Evolutionary conservation across 2,888 invertebrate genomes (phyloP), one percentile per base, ranked within the genome.

Genomic region (Pemphredon lugubris): DNA sequence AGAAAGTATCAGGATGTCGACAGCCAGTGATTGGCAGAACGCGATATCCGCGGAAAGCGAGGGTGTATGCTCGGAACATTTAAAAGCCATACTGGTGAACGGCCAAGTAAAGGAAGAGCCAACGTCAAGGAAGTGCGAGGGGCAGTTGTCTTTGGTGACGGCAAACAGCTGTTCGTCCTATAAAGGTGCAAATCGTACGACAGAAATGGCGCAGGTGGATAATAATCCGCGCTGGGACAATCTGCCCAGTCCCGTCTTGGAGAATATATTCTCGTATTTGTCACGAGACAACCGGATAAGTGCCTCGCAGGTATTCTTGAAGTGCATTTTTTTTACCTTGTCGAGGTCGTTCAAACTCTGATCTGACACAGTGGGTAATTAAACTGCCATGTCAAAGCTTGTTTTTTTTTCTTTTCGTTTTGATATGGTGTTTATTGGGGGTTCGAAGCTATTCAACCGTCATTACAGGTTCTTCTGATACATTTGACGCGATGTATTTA

Each of bases 221-320:
- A 73, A 70, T 53, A 75, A 81, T 64, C 84, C 85, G 48, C 84
- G 81, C 79, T 91, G 91, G 91, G 89, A 89, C 73, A 89, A 85
- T 77, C 81, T 91, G 65, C 91, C 91, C 48, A 90, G 89, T 78
- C 89, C 91, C 53, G 90, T 90, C 68, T 84, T 91, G 64, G 86
- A 90, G 60, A 90, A 91, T 81, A 85, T 90, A 68, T 90, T 90
- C 82, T 88, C 88, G 13, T 90, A 90, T 77, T 82, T 90, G 55
- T 80, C 90, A 2, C 85, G 84, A 59, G 79, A 85, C 48, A 86
- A 83, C 74, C 83, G 89, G 60, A 84, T 89, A 61, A 83, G 67
- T 79, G 88, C 89, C 18, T 89, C 89, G 4, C 89, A 88, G 86
- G 89, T 89, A 81, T 20, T 57, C 42, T 58, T 42, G 37, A 53